Conservation (phyloP, 2,113 vertebrate genomes). For the Chaetura pelagica region DNA sequence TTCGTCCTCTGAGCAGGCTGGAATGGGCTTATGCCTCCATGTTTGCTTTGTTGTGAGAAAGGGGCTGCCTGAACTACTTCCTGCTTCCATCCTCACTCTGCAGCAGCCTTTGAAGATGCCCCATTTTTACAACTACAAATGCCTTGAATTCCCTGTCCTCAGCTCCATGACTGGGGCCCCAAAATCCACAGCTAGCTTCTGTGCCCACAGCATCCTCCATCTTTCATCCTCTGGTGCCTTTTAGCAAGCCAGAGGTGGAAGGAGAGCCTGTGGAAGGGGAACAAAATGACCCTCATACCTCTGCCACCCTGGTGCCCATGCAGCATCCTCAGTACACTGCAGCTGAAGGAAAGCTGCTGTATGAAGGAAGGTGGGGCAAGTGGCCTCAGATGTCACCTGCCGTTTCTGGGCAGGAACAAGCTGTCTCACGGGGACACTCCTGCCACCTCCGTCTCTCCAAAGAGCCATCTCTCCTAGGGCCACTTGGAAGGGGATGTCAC, state of each 20-base stretch:
- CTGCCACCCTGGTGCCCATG: not conserved
- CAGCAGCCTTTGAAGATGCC: not conserved
- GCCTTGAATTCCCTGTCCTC: not conserved
- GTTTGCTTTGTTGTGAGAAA: not conserved
- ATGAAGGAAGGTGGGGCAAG: no score
- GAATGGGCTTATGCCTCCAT: rapidly evolving
- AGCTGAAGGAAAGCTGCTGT: not conserved
- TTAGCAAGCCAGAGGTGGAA: not conserved
- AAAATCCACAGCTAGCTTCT: not conserved
- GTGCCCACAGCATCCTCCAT: not conserved
- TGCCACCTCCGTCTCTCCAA: not conserved
- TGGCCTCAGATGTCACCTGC: no score
- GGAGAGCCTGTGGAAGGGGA: not conserved
- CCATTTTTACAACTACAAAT: not conserved
- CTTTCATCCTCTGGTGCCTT: not conserved
- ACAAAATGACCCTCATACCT: rapidly evolving
- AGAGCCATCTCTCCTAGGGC: not conserved
- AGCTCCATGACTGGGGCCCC: not conserved
- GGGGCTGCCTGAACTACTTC: not conserved
- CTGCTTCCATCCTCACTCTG: not conserved
- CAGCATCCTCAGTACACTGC: not conserved
- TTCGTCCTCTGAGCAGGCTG: not conserved
- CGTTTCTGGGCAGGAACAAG: not conserved
- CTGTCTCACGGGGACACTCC: not conserved
- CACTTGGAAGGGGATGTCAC: not conserved